Base-by-base conservation (phyloP, 2,797 vertebrate genomes). In the Lateolabrax maculatus region DNA sequence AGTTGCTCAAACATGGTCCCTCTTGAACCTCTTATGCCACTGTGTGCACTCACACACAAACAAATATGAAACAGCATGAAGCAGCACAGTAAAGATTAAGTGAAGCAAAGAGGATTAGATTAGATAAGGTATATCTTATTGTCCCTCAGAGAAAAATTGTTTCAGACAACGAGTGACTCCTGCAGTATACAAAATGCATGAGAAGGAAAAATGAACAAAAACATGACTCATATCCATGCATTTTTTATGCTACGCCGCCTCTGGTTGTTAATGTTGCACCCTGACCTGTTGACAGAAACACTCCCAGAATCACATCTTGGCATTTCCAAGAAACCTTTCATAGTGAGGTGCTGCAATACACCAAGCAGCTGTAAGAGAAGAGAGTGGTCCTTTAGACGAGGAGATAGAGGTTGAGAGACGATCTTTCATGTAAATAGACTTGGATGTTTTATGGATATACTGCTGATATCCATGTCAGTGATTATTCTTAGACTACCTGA, bases 1-100 rank as follows among this genome's bases (percentile, higher is more conserved):
- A 53, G 36, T 31, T 19, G 19, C 41, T 62, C 36, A 43, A 52
- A 36, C 70, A 41, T 61, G 18, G 69, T 1, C n/a, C 3, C 18
- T 51, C 49, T 2, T 39, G 36, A 52, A 41, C 34, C 41, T 27
- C 55, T 25, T 48, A 41, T 16, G 12, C 37, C 9, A 18, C n/a
- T 16, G 34, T 1, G 12, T 53, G 48, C 44, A 64, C 60, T 55
- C 39, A 37, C 23, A 31, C 61, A 48, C 41, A 34, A 16, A 63
- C 16, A 9, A 1, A 63, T 1, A 31, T 8, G 3, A 44, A 46
- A 34, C 43, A 13, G 27, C 8, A 4, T 19, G 63, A 41, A 66
- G 25, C 58, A 56, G 68, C 61, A 58, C 13, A 71, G 57, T 31
- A 18, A 44, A 60, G 71, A 80, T 68, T 19, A 74, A 56, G 51